A percentile compares a stretch with the other conserved stretches of the same genome.
phyloP scores from a whole-genome alignment of 2,888 invertebrate species.

The Synergus japonicus region DNA sequence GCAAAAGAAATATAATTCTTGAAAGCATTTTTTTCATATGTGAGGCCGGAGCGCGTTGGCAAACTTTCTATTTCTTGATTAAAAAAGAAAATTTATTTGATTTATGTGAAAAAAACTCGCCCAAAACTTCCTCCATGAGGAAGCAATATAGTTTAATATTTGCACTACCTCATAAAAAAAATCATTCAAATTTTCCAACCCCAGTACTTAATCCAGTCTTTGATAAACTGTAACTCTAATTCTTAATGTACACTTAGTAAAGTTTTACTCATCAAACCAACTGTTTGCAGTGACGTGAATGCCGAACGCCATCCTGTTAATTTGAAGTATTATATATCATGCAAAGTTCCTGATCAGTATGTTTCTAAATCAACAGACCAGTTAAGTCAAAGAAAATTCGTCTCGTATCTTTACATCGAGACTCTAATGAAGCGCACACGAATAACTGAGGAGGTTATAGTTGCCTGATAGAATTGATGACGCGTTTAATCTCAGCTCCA shows the following conservation, averaged over 20 bases:
- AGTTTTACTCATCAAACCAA: neutral
- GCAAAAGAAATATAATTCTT: no score
- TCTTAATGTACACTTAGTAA: neutral
- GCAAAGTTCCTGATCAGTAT: neutral
- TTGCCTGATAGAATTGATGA: neutral
- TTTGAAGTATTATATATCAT: neutral
- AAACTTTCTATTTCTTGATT: no score
- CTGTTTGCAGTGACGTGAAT: neutral
- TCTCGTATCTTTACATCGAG: neutral
- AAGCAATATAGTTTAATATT: neutral
- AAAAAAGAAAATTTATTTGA: no score
- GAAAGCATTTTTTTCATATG: no score
- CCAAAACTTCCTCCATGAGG: no score
- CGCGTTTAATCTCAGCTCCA: constrained; percentile 7
- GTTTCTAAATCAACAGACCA: neutral
- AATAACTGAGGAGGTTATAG: neutral
- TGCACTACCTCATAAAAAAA: neutral
- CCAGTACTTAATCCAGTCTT: neutral
- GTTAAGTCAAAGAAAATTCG: neutral
- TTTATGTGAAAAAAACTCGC: no score
- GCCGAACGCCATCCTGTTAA: neutral
- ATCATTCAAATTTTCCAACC: neutral
- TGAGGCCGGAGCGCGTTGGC: no score
- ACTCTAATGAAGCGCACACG: neutral
- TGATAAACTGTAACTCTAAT: neutral